A percentile compares a stretch with the other conserved stretches of the same genome.
phyloP scores from a whole-genome alignment of 2,797 vertebrate species.

The Characodon lateralis region DNA sequence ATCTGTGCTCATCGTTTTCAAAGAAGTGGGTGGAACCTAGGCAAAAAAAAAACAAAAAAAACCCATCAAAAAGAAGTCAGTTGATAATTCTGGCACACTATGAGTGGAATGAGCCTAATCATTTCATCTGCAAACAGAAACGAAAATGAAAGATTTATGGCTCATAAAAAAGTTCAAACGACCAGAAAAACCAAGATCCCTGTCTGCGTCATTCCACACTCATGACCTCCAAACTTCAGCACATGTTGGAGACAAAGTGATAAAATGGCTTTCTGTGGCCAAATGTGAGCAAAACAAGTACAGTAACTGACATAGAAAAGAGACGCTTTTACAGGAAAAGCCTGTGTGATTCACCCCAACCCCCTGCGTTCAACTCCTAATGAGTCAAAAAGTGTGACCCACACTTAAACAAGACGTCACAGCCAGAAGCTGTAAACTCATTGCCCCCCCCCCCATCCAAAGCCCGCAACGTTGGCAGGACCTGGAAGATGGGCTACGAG shows the following conservation, averaged over 20 bases:
- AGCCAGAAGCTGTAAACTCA: slow-evolving; percentile 82
- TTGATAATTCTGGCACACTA: slow-evolving; percentile 73
- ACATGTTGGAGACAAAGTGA: slow-evolving; percentile 61
- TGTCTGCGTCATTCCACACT: slow-evolving; percentile 70
- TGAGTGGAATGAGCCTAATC: slow-evolving; percentile 64
- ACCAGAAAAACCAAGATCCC: slow-evolving; percentile 68
- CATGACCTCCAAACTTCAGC: slow-evolving; percentile 69
- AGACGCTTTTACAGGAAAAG: slow-evolving; percentile 75
- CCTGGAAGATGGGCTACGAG: slow-evolving; percentile 81
- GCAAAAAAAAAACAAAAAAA: slow-evolving; percentile 32
- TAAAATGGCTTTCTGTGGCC: slow-evolving; percentile 61
- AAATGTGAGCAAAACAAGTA: slow-evolving; percentile 58
- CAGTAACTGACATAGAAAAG: slow-evolving; percentile 60
- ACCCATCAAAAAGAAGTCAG: slow-evolving; percentile 72
- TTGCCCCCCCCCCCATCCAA: slow-evolving; percentile 61
- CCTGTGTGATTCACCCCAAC: slow-evolving; percentile 67
- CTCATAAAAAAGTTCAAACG: slow-evolving; percentile 76
- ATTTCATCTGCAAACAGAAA: slow-evolving; percentile 73
- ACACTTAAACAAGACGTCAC: slow-evolving; percentile 79
- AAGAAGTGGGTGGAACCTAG: slow-evolving; percentile 68
- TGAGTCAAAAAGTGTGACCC: slow-evolving; percentile 82
- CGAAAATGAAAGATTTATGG: slow-evolving; percentile 73
- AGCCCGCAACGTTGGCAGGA: slow-evolving; percentile 79
- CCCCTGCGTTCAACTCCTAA: slow-evolving; percentile 70
- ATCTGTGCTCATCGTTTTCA: slow-evolving; percentile 76